These are phyloP conservation scores for Pseudopodoces humilis DNA, from an alignment of 2,113 vertebrate genomes.

Conservation along the genomic window DNA sequence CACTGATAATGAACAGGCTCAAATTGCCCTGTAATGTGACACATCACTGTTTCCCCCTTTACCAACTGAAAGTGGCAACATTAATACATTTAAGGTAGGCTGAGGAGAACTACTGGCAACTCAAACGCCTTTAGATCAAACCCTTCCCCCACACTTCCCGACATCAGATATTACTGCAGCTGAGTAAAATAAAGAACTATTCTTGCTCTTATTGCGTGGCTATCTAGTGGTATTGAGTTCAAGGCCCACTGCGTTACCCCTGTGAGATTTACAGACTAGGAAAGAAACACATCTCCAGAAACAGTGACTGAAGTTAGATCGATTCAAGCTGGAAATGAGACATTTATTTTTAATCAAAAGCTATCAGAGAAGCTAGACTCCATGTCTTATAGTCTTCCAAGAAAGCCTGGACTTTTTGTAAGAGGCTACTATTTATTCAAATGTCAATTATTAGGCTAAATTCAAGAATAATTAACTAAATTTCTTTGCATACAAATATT, in stretches of 20 bases:
- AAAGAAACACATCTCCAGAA: not conserved
- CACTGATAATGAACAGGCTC: not conserved
- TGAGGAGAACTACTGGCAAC: not conserved
- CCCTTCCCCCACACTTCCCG: not conserved
- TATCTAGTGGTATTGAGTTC: not conserved
- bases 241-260: not conserved
- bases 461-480: not conserved
- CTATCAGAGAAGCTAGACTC: not conserved
- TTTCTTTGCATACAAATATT: not conserved
- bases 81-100: not conserved
- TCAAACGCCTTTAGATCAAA: not conserved
- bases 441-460: not conserved
- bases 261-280: not conserved
- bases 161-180: not conserved
- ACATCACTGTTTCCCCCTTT: not conserved
- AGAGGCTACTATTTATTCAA: not conserved
- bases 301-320: not conserved
- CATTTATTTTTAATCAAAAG: constrained; percentile 35
- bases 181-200: not conserved
- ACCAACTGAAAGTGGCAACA: not conserved
- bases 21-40: not conserved
- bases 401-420: not conserved
- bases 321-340: not conserved
- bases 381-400: not conserved
- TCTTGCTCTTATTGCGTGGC: not conserved